phyloP scores from a whole-genome alignment of 2,888 invertebrate genomes.

The Girardia tigrina region DNA sequence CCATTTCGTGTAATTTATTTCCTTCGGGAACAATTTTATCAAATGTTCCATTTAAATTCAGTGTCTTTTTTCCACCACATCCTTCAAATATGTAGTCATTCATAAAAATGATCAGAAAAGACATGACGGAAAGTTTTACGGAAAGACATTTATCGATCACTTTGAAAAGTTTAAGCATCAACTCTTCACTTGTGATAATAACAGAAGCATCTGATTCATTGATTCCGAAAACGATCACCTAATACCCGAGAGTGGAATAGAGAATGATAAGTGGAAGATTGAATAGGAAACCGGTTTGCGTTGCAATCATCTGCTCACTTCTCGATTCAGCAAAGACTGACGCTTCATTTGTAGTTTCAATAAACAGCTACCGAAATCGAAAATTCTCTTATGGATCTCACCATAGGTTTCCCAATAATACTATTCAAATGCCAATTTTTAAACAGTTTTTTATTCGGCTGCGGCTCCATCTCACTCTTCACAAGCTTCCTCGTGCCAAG shows the following conservation, averaged over 20 bases:
- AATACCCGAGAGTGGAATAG: slow-evolving; percentile 88
- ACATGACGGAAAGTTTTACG: slow-evolving; percentile 63
- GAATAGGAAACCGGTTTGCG: slow-evolving; percentile 85
- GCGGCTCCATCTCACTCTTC: slow-evolving; percentile 71
- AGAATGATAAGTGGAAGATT: slow-evolving; percentile 87
- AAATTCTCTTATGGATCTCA: slow-evolving; percentile 64
- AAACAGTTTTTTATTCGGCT: slow-evolving; percentile 27
- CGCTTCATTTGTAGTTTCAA: slow-evolving; percentile 64
- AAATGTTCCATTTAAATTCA: background rate
- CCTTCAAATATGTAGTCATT: slow-evolving; percentile 41
- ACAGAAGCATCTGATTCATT: slow-evolving; percentile 67
- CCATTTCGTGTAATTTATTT: slow-evolving; percentile 64
- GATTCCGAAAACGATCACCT: slow-evolving; percentile 85
- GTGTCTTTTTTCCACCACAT: slow-evolving; percentile 39
- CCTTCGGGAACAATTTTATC: slow-evolving; percentile 56
- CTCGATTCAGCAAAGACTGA: slow-evolving; percentile 87
- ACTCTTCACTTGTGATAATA: slow-evolving; percentile 64
- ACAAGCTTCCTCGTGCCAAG: slow-evolving; percentile 77
- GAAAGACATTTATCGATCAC: slow-evolving; percentile 51
- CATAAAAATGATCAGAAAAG: slow-evolving; percentile 50
- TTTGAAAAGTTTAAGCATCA: slow-evolving; percentile 66
- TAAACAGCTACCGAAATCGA: slow-evolving; percentile 69
- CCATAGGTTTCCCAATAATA: slow-evolving; percentile 75
- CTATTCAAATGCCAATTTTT: slow-evolving; percentile 65
- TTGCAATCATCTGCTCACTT: slow-evolving; percentile 91